phyloP scores from a whole-genome alignment of 2,888 invertebrate species.

The Taphrorychus bicolor region DNA sequence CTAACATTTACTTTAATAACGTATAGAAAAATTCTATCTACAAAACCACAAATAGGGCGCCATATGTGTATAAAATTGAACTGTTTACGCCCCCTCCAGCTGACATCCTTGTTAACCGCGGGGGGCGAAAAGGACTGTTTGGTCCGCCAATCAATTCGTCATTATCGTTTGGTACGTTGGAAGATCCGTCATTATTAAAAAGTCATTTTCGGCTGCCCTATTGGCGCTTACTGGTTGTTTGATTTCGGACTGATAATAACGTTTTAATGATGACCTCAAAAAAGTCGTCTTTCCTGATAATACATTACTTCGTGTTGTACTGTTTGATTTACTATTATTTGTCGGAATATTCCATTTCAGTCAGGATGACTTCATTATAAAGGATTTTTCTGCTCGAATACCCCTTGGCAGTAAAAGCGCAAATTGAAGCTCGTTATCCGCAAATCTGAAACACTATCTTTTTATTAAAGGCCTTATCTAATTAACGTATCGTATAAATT shows the following conservation, averaged over 20 bases:
- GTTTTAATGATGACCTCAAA: constrained; percentile 3
- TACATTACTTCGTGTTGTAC: too few relatives aligned
- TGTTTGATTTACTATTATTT: neutral
- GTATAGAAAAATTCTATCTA: neutral
- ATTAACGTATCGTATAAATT: constrained; percentile 30
- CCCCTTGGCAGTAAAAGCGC: neutral
- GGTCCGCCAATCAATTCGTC: constrained; percentile 55
- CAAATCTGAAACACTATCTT: constrained; percentile 21
- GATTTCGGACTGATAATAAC: constrained; percentile 13
- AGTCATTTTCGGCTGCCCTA: constrained; percentile 34
- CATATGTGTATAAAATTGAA: constrained; percentile 35
- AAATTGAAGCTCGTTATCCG: constrained; percentile 9
- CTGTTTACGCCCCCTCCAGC: constrained; percentile 40
- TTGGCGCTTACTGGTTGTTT: constrained; percentile 17
- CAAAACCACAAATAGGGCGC: constrained; percentile 30
- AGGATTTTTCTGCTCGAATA: neutral
- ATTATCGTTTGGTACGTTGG: constrained; percentile 45
- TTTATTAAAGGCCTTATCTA: constrained; percentile 19
- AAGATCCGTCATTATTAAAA: constrained; percentile 37
- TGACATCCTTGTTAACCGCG: constrained; percentile 38
- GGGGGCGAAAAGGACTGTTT: constrained; percentile 39
- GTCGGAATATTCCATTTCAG: neutral
- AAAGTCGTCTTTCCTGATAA: too few relatives aligned
- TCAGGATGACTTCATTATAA: neutral
- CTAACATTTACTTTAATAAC: neutral